Base-by-base conservation (phyloP, 2,888 invertebrate genomes). In the Ornithoptera priamus region DNA sequence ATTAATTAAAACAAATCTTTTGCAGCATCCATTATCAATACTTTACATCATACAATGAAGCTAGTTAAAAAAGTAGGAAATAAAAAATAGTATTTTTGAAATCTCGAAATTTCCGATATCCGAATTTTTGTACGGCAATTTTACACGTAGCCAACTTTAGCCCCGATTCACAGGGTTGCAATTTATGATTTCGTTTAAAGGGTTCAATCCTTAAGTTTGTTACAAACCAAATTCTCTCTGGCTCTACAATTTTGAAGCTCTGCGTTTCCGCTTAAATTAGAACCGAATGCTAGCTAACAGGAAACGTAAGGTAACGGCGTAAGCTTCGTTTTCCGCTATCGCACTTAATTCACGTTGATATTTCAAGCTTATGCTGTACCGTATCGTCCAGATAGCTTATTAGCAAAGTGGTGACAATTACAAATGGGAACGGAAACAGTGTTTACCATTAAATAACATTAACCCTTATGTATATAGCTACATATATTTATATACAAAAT, bases 371-470 rank as follows among this genome's bases (percentile, higher is more conserved):
- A 18, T 20, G 22, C 10, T n/a, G 58, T 22, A 22, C 58, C 22
- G 58, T 22, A 12, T 20, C 58, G n/a, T 8, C 8, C 20, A 20
- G n/a, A 58, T 22, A 12, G 22, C 20, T 58, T 58, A 22, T 58
- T 58, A 20, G 22, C 58, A 20, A 58, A 58, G 58, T 12, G 58
- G 22, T 22, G 58, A 58, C 58, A 58, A 58, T 58, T 22, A 58
- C 22, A 53, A 53, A 53, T 17, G 15, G 53, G 39, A 39, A 39
- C 30, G 30, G 30, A 0, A 30, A 30, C 5, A 30, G 5, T 30
- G 0, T 30, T 30, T 30, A 30, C 0, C 30, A 30, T 30, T 30
- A 30, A 30, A 5, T 30, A 30, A 30, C 3, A 30, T 30, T 30
- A 30, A 30, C 30, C 30, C 3, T 30, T 30, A 30, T 30, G 4